Evolutionary conservation across 2,888 invertebrate genomes (phyloP).

Genomic region (Horisme vitalbata): DNA sequence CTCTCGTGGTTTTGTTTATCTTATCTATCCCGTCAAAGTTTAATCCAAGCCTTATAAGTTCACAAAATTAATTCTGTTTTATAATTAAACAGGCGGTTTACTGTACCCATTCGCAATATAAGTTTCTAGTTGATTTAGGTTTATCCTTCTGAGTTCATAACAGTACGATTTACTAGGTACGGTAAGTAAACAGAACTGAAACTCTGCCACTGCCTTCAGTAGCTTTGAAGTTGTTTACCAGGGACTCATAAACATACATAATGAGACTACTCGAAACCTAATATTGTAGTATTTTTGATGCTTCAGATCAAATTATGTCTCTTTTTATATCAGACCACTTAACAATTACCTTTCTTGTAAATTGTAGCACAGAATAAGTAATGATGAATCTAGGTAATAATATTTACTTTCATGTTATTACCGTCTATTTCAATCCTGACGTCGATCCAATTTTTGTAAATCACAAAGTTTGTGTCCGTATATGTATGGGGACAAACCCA

Average conservation of each 20-base stretch:
- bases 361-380: too few species aligned
- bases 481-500: too few species aligned
- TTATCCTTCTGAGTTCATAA: slow-evolving; percentile 33
- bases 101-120: slow-evolving; percentile 30
- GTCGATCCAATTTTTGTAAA: too few species aligned
- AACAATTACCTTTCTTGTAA: too few species aligned
- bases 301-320: too few species aligned
- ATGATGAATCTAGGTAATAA: too few species aligned
- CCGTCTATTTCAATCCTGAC: too few species aligned
- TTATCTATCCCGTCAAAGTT: slow-evolving; percentile 7
- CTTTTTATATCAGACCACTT: too few species aligned
- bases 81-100: slow-evolving; percentile 19
- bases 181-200: slow-evolving; percentile 18
- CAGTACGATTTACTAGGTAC: slow-evolving; percentile 24
- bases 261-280: too few species aligned
- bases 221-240: slow-evolving; percentile 32
- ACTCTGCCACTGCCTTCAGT: slow-evolving; percentile 16
- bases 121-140: slow-evolving; percentile 39
- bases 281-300: too few species aligned
- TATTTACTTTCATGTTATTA: too few species aligned
- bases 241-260: slow-evolving; percentile 23
- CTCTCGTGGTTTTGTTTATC: slow-evolving; percentile 2
- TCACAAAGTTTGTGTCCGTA: too few species aligned
- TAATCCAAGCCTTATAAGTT: slow-evolving; percentile 16
- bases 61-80: slow-evolving; percentile 13